These are phyloP conservation scores for Merodon equestris DNA, from an alignment of 2,888 invertebrate genomes.

Conservation along the genomic window DNA sequence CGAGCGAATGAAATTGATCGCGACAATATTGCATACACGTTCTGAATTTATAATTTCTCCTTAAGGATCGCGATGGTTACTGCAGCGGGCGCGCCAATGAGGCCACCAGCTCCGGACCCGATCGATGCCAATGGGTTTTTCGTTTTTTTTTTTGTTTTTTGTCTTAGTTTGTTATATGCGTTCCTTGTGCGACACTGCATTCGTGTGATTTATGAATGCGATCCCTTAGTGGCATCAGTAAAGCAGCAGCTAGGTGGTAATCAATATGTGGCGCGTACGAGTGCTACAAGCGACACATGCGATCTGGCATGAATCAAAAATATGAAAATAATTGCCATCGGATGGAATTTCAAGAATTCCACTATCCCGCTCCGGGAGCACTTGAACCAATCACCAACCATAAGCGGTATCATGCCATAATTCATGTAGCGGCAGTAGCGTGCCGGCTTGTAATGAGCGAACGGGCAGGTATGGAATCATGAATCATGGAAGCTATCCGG, in stretches of 20 bases:
- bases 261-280: conserved; percentile 57
- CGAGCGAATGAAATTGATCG: conserved; percentile 64
- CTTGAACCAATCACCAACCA: conserved; percentile 47
- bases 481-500: conserved; percentile 14
- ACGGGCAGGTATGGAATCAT: conserved; percentile 19
- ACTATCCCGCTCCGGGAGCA: conserved; percentile 28
- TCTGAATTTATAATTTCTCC: conserved; percentile 65
- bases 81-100: conserved; percentile 47
- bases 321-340: conserved; percentile 66
- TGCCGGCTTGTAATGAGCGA: conserved; percentile 38
- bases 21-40: conserved; percentile 69
- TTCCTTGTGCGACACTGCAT: conserved; percentile 52
- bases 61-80: conserved; percentile 38
- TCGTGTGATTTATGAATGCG: conserved; percentile 65
- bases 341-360: conserved; percentile 64
- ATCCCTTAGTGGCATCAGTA: conserved; percentile 63
- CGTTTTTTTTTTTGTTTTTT: conserved; percentile 3
- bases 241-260: conserved; percentile 44
- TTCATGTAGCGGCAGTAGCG: conserved; percentile 36
- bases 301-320: conserved; percentile 63
- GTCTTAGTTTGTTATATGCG: conserved; percentile 24
- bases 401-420: neutral
- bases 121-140: conserved; percentile 37
- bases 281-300: conserved; percentile 20
- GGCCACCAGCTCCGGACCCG: conserved; percentile 30